Evolutionary conservation across 1,140 invertebrate species (phyloP).

Genomic region (Apis cerana): DNA sequence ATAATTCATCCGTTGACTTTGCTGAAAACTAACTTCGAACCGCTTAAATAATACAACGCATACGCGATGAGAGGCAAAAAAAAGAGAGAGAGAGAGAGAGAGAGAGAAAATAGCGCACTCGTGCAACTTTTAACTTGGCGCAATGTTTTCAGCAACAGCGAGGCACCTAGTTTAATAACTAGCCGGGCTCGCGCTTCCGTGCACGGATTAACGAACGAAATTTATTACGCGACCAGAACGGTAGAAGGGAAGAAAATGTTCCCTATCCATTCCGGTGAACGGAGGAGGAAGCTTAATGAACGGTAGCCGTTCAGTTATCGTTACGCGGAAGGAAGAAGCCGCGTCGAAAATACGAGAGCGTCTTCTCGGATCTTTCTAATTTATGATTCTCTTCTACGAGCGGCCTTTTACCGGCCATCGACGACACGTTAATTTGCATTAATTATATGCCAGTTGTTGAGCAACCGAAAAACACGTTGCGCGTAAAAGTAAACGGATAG

Average conservation of each 20-base stretch:
- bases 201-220: conserved; percentile 32
- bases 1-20: not conserved
- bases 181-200: conserved; percentile 2
- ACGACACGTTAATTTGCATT: conserved; percentile 48
- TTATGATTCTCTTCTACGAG: not conserved
- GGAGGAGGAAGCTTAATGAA: conserved; percentile 26
- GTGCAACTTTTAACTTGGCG: not conserved
- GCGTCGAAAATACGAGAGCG: not conserved
- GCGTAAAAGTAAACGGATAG: not conserved
- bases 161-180: conserved; percentile 13
- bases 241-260: conserved; percentile 10
- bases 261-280: conserved; percentile 10
- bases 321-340: not conserved
- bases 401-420: conserved; percentile 12
- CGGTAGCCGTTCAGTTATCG: conserved; percentile 26
- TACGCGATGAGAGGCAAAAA: not conserved
- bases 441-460: conserved; percentile 41
- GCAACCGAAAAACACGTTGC: conserved; percentile 17
- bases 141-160: conserved; percentile 9
- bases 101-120: not conserved
- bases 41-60: conserved; percentile 4
- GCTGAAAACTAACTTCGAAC: not conserved
- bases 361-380: conserved; percentile 6
- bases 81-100: not conserved
- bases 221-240: conserved; percentile 16